Conservation (phyloP, 53 echinoderm and acorn worm genomes). For the Echinarachnius parma region DNA sequence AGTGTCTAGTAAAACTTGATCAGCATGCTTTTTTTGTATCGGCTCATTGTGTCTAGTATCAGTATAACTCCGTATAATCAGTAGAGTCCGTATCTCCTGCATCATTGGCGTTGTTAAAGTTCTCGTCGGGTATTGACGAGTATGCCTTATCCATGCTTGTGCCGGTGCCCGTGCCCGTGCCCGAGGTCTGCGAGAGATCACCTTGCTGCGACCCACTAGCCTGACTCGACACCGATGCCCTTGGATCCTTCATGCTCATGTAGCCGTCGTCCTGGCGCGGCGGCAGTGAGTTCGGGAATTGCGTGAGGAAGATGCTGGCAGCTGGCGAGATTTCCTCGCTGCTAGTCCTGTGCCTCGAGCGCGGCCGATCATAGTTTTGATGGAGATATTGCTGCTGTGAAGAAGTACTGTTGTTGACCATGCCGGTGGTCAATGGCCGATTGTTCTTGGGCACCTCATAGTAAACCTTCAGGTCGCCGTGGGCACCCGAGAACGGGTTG, state of each 20-base stretch:
- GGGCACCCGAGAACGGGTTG: constrained; percentile 40
- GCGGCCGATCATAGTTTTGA: constrained; percentile 72
- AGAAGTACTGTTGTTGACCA: constrained; percentile 18
- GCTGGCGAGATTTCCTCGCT: constrained; percentile 74
- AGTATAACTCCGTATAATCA: constrained; percentile 78
- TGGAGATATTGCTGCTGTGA: too few relatives aligned
- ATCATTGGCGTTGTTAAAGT: constrained; percentile 45
- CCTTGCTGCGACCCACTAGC: constrained; percentile 52
- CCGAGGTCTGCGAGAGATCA: constrained; percentile 35
- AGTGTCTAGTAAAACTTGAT: too few relatives aligned
- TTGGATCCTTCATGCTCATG: constrained; percentile 93
- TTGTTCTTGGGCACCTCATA: constrained; percentile 80
- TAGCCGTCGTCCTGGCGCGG: constrained; percentile 83
- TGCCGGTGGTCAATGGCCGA: constrained; percentile 40
- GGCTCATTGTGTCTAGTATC: too few relatives aligned
- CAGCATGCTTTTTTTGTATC: too few relatives aligned
- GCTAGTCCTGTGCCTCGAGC: constrained; percentile 66
- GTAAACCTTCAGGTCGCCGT: constrained; percentile 58
- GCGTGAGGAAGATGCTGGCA: constrained; percentile 49
- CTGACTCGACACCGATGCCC: constrained; percentile 72
- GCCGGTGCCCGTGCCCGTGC: constrained; percentile 11
- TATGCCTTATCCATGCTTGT: constrained; percentile 37
- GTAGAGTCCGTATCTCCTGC: constrained; percentile 71
- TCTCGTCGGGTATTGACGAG: constrained; percentile 52
- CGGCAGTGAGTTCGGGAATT: constrained; percentile 52